phyloP scores from a whole-genome alignment of 53 echinoderm and acorn worm species.

The Pentamera pediparva region DNA sequence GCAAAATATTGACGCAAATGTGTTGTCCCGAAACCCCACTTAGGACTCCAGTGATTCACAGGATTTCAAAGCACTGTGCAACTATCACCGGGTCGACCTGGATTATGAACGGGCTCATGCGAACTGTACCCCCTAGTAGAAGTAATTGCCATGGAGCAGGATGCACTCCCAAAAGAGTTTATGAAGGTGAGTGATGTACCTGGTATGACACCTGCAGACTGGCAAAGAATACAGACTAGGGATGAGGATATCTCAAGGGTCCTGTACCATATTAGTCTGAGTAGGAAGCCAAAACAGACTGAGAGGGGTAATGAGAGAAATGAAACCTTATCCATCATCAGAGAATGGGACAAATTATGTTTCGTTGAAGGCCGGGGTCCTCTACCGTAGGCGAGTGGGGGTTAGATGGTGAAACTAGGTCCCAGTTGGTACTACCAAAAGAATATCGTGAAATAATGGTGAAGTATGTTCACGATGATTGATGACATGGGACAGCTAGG shows the following conservation, averaged over 20 bases:
- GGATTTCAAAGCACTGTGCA: not conserved
- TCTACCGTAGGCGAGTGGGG: not conserved
- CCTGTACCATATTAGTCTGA: not conserved
- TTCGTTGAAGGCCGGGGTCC: not conserved
- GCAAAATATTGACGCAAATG: constrained; percentile 31
- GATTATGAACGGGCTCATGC: not conserved
- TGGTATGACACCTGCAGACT: not conserved
- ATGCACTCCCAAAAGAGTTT: not conserved
- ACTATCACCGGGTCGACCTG: not conserved
- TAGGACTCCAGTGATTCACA: not conserved
- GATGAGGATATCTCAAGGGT: not conserved
- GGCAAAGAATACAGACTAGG: not conserved
- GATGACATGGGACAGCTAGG: constrained; percentile 39
- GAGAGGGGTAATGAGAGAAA: not conserved
- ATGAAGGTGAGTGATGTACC: not conserved
- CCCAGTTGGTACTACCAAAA: constrained; percentile 16
- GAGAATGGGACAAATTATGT: constrained; percentile 34
- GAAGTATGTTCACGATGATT: constrained; percentile 30
- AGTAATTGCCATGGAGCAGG: not conserved
- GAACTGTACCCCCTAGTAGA: not conserved
- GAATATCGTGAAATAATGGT: not conserved
- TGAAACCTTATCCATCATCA: not conserved
- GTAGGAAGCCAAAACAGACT: not conserved
- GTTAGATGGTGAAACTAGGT: not conserved
- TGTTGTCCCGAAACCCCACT: constrained; percentile 32